phyloP scores from a whole-genome alignment of 2,113 vertebrate species.

The Irena cyanogastra region DNA sequence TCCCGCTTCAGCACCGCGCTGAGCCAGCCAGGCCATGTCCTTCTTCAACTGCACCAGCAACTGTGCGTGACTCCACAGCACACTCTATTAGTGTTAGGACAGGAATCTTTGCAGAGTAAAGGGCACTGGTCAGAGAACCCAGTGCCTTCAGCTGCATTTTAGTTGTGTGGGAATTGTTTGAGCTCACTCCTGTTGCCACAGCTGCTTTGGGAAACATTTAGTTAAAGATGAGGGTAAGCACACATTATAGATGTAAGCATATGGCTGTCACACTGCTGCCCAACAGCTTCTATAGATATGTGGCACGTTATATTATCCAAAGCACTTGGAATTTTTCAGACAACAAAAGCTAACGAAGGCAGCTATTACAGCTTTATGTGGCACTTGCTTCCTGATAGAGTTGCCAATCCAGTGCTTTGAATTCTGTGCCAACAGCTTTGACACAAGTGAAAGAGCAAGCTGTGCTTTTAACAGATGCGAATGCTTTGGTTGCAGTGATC shows the following conservation, averaged over 20 bases:
- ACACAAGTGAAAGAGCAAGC: slow-evolving; percentile 36
- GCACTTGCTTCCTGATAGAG: slow-evolving; percentile 45
- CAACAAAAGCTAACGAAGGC: slow-evolving; percentile 40
- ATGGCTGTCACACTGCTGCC: slow-evolving; percentile 16
- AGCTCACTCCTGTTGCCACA: slow-evolving; percentile 2
- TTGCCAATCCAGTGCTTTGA: slow-evolving; percentile 56
- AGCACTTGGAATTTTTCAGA: slow-evolving; percentile 46
- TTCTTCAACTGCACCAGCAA: neutral
- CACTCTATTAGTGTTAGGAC: neutral
- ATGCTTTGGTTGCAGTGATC: neutral
- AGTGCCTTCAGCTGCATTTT: neutral
- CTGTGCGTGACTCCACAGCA: neutral
- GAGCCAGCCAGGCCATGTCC: neutral
- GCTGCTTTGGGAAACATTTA: slow-evolving; percentile 15
- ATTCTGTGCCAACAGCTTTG: slow-evolving; percentile 45
- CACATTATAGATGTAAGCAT: neutral
- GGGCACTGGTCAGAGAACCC: neutral
- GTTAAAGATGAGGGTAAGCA: neutral
- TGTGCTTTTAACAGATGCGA: slow-evolving; percentile 41
- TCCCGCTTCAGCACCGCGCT: neutral
- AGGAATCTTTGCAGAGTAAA: neutral
- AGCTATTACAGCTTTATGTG: slow-evolving; percentile 28
- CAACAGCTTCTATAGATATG: slow-evolving; percentile 1
- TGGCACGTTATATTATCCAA: slow-evolving; percentile 5
- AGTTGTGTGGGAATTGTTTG: neutral